phyloP scores from a whole-genome alignment of 2,888 invertebrate genomes.

The Drosophila aldrichi region DNA sequence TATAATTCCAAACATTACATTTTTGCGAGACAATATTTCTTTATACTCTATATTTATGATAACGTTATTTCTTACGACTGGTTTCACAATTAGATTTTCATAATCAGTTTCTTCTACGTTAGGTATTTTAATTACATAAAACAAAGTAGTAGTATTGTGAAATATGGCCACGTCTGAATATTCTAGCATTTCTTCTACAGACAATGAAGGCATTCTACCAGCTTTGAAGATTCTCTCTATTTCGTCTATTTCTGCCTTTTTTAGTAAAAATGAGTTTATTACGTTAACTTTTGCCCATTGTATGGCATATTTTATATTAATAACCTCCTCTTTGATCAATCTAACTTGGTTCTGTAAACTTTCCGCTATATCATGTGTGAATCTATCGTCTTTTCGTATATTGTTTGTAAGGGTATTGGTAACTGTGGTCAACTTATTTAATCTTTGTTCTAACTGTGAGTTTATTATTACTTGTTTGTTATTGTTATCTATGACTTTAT shows the following conservation, averaged over 20 bases:
- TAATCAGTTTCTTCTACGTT: too few species aligned
- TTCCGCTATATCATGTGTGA: neutral
- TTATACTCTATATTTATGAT: too few species aligned
- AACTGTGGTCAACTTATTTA: neutral
- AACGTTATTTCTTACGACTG: too few species aligned
- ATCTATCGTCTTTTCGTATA: neutral
- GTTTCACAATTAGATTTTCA: too few species aligned
- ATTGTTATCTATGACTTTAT: neutral
- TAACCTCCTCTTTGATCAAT: neutral
- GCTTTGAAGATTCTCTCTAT: too few species aligned
- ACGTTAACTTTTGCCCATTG: neutral
- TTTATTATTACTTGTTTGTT: neutral
- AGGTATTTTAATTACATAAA: too few species aligned
- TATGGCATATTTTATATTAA: conserved; percentile 2
- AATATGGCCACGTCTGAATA: too few species aligned
- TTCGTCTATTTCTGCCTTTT: neutral
- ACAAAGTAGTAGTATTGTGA: too few species aligned
- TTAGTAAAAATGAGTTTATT: neutral
- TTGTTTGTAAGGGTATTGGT: neutral
- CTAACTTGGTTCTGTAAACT: neutral
- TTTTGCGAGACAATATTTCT: too few species aligned
- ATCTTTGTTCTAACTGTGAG: neutral
- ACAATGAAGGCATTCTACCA: too few species aligned
- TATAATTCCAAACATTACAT: too few species aligned
- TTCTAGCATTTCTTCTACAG: too few species aligned